Base-by-base conservation (phyloP, 2,797 vertebrate genomes). In the Eidolon dupreanum region DNA sequence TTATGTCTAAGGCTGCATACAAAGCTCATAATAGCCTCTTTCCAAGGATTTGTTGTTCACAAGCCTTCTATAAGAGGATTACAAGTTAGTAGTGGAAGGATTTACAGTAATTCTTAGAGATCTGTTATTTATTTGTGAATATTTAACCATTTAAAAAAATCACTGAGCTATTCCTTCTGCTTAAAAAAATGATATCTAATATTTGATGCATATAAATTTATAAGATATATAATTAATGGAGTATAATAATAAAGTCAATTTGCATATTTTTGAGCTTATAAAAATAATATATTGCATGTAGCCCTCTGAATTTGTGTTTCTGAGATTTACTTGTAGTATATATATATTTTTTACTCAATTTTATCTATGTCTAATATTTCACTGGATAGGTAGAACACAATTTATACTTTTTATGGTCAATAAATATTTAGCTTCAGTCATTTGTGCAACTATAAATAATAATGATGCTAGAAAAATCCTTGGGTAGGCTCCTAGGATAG, bases 381-480 rank as follows among this genome's bases (percentile, higher is more conserved):
- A 63, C 19, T 89, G 7, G 43, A 9, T 82, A n/a, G 4, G 53
- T 46, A 87, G 3, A 90, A 31, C 70, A 75, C 10, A 81, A 81
- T 36, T 94, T 81, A 89, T 77, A 24, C 33, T 57, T 28, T 88
- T 19, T 75, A 19, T 81, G 13, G n/a, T 51, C 22, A 95, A 57
- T 71, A 28, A 83, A 66, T 28, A 49, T 33, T 77, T 28, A 59
- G 9, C 65, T 86, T 22, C 1, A 66, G 19, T 85, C 38, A 73
- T 55, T 41, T 66, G 74, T 57, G 9, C 19, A 79, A 81, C 92
- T 71, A 68, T 74, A 97, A 92, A 92, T 43, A 86, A 83, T 83
- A 86, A 83, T 83, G 74, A 84, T 73, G 10, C 20, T 38, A 24
- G 28, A 13, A 81, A 70, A 83, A 77, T 71, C 49, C 46, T 83